Conservation (phyloP, 1,140 invertebrate genomes). For the Gonatopus flavifemur region DNA sequence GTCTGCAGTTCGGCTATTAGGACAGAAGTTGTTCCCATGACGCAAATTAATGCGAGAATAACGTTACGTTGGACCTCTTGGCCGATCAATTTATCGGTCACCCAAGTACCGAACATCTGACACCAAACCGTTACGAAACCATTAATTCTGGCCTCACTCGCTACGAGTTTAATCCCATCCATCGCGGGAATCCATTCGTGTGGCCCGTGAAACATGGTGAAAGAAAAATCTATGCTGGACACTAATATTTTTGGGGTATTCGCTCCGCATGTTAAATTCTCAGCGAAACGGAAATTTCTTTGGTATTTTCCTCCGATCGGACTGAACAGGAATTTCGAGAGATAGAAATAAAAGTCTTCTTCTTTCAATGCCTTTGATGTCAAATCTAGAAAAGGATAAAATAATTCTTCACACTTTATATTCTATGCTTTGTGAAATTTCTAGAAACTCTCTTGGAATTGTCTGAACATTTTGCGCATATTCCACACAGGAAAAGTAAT, state of each 20-base stretch:
- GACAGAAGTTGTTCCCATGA: constrained; percentile 77
- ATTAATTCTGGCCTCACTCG: constrained; percentile 59
- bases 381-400: constrained; percentile 35
- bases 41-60: constrained; percentile 74
- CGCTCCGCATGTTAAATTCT: constrained; percentile 64
- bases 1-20: constrained; percentile 80
- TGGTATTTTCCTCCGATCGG: constrained; percentile 68
- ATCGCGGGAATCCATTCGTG: constrained; percentile 75
- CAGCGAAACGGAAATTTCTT: constrained; percentile 67
- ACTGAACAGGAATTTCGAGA: constrained; percentile 74
- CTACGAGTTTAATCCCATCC: constrained; percentile 64
- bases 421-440: no score
- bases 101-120: constrained; percentile 72
- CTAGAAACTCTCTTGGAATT: no score
- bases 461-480: no score
- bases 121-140: constrained; percentile 69
- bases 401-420: not conserved
- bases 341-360: constrained; percentile 61
- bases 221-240: constrained; percentile 66
- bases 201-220: constrained; percentile 63
- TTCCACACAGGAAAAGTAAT: no score
- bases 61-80: constrained; percentile 79
- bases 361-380: constrained; percentile 46
- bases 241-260: constrained; percentile 60
- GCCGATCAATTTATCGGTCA: constrained; percentile 76